Evolutionary conservation across 2,113 vertebrate species (phyloP), one percentile per base, ranked within the genome.

Genomic region (Uropsilus gracilis): DNA sequence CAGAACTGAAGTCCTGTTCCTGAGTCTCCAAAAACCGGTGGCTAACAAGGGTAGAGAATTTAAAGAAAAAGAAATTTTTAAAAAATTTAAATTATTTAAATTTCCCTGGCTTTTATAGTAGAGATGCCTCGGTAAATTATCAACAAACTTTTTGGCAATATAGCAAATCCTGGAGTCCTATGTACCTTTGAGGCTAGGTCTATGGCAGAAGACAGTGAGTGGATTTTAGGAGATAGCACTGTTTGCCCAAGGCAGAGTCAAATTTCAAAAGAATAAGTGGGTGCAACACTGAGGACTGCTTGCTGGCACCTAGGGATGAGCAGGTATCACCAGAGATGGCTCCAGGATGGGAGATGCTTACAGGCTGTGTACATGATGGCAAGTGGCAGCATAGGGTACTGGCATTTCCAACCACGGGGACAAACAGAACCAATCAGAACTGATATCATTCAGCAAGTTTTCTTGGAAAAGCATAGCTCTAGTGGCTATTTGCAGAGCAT

Each of bases 31-130:
- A 61, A 81, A 64, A 46, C 1, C 4, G 32, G 10, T 8, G 42
- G 12, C 14, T 50, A 53, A 32, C 42, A 26, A 37, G 80, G 39
- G 75, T 39, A 55, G 53, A 59, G 63, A 80, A 85, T 66, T 48
- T 77, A 66, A 88, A 89, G 59, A 75, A 39, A 91, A 50, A 73
- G 37, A 57, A 68, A 85, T 28, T 14, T 64, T 53, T 78, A 78
- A 82, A 34, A 84, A 42, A 78, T 75, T 44, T 34, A 3, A 50
- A 20, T 4, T 18, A 71, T 48, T 68, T 69, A 28, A 17, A 30
- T 86, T 66, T 73, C 32, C 42, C 32, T 64, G 66, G 42, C 37
- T 87, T 87, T 13, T 55, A 22, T 42, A 80, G 55, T 7, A 32
- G 57, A 63, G 83, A 20, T 10, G 30, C 78, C 8, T 7, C 42